Conservation (phyloP, 2,797 vertebrate genomes). For the Darevskia mixta region DNA sequence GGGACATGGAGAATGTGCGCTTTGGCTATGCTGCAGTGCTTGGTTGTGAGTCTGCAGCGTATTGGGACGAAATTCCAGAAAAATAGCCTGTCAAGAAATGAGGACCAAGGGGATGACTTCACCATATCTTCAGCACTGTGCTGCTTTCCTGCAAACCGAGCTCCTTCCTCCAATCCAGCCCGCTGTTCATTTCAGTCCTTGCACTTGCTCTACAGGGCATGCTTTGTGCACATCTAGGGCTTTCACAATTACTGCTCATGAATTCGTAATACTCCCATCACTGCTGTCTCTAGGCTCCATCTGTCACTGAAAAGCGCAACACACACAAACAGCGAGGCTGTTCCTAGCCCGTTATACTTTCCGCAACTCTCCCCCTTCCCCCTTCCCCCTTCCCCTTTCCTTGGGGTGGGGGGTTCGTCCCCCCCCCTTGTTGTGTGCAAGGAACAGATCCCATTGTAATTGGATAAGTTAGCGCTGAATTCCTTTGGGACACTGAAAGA, state of each 20-base stretch:
- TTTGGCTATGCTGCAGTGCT: background rate
- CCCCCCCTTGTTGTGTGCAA: background rate
- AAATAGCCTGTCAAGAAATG: background rate
- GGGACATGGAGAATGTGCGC: background rate
- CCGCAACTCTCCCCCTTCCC: constrained; percentile 7
- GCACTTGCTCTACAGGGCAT: background rate
- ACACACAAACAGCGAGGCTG: constrained; percentile 2
- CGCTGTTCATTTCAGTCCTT: rapidly evolving
- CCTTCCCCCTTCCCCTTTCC: constrained; percentile 44
- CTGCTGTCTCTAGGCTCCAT: constrained; percentile 30
- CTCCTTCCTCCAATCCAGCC: background rate
- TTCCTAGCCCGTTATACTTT: background rate
- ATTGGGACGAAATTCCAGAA: background rate
- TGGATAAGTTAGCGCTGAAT: constrained; percentile 14
- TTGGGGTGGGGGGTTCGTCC: background rate
- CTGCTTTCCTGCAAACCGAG: background rate
- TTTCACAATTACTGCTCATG: constrained; percentile 29
- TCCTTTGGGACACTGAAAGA: constrained; percentile 35
- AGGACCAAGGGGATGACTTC: no score
- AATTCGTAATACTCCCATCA: constrained; percentile 39
- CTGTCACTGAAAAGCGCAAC: constrained; percentile 20
- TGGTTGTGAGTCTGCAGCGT: background rate
- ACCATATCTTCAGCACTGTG: background rate
- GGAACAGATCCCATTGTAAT: constrained; percentile 46
- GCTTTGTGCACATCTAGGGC: background rate